Evolutionary conservation across 2,113 vertebrate species (phyloP).

Genomic region (Suricata suricatta): DNA sequence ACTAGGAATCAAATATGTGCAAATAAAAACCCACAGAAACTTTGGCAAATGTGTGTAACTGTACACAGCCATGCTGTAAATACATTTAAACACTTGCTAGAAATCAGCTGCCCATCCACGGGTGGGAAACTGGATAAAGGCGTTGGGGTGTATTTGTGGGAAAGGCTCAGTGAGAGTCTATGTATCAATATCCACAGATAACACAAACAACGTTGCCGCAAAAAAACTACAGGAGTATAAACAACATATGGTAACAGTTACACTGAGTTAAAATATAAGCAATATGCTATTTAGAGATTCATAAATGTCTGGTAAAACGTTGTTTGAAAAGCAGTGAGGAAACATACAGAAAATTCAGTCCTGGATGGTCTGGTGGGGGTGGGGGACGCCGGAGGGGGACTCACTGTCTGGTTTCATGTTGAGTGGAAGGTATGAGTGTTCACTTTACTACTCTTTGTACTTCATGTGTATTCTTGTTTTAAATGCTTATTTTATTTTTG

Average conservation of each 20-base stretch:
- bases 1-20: not conserved
- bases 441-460: not conserved
- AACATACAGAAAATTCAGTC: not conserved
- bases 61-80: not conserved
- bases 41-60: not conserved
- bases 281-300: not conserved
- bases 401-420: rapidly evolving
- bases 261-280: rapidly evolving
- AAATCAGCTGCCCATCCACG: rapidly evolving
- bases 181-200: rapidly evolving
- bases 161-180: rapidly evolving
- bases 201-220: rapidly evolving
- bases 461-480: not conserved
- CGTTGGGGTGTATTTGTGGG: rapidly evolving
- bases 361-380: not conserved
- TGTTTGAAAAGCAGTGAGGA: not conserved
- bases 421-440: not conserved
- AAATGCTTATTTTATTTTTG: not conserved
- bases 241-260: rapidly evolving
- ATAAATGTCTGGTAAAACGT: not conserved
- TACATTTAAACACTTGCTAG: no score
- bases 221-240: no score
- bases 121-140: not conserved
- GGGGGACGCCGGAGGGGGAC: rapidly evolving
- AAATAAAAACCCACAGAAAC: not conserved